Base-by-base conservation (phyloP, 23 tunicate genomes). In the Corella eumyota region DNA sequence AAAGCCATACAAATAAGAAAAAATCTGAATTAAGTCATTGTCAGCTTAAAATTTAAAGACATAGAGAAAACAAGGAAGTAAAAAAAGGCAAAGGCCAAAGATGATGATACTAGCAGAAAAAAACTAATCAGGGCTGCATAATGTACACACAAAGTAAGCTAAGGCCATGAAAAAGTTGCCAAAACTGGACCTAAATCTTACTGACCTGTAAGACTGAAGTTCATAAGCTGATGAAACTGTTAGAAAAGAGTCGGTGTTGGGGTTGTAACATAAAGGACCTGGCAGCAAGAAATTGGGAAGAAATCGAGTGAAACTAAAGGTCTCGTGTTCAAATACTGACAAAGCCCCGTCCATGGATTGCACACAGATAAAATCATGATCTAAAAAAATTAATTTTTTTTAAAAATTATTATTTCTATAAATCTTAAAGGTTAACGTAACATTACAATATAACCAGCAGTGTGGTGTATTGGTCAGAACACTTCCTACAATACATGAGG, bases 331-430 rank as follows among this genome's bases (percentile, higher is more conserved):
- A 62, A 72, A 88, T 29, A 88, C 34, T 0, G 87, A 73, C 26
- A 88, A 40, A 6, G 81, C 61, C 13, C 96, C 96, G 52, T 88
- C 96, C 50, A 88, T 74, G 27, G 96, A 88, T 37, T 88, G 96
- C 27, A 88, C 96, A 50, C 96, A 88, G 0, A 88, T 73, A 30
- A 69, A 76, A 70, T 85, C 95, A 19, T 65, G 74, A 50, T 77
- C 95, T 85, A 34, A 3, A 60, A 19, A 26, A 26, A 4, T 37
- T 15, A 20, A 54, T 0, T n/a, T 20, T 54, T 54, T 22, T 0
- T 0, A 54, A 54, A 25, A 13, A 54, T 22, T 25, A 54, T 0
- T 19, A 19, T 54, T 22, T 20, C 25, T 54, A n/a, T 15, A 0
- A 55, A 23, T 20, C 0, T 55, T 55, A 0, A 55, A 55, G 15